A percentile compares a stretch with the other conserved stretches of the same genome.
These are phyloP conservation scores for Bedellia somnulentella DNA, from an alignment of 2,888 invertebrate genomes.

Conservation along the genomic window DNA sequence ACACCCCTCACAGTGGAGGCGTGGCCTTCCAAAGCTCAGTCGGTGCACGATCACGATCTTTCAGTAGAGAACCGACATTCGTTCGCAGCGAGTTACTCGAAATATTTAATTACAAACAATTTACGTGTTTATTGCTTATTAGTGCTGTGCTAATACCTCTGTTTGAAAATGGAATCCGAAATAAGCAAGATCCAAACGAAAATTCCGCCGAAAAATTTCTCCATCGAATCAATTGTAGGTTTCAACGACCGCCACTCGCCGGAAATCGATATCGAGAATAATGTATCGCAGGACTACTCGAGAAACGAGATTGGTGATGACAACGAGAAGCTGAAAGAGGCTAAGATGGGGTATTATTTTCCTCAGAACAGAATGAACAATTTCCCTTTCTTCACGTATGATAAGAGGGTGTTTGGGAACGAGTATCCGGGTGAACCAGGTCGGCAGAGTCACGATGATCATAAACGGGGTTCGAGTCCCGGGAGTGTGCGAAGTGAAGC, in stretches of 20 bases:
- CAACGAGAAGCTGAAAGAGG: constrained; percentile 38
- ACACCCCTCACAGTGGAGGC: constrained; percentile 3
- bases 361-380: constrained; percentile 45
- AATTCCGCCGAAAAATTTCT: constrained; percentile 62
- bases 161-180: constrained; percentile 36
- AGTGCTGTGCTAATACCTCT: background rate
- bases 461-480: constrained; percentile 39
- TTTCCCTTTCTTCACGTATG: constrained; percentile 52
- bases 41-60: constrained; percentile 6
- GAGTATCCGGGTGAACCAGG: constrained; percentile 19
- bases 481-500: constrained; percentile 47
- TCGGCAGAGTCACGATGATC: constrained; percentile 24
- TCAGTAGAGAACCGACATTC: constrained; percentile 25
- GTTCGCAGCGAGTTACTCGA: constrained; percentile 14
- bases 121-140: background rate
- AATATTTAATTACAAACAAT: background rate
- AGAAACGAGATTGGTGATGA: constrained; percentile 23
- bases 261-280: constrained; percentile 49
- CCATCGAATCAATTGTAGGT: constrained; percentile 66
- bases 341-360: constrained; percentile 43
- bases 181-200: constrained; percentile 44
- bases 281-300: constrained; percentile 36
- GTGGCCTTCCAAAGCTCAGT: constrained; percentile 1
- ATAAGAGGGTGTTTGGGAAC: constrained; percentile 26
- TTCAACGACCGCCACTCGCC: constrained; percentile 36